phyloP scores from a whole-genome alignment of 2,797 vertebrate species.

The Crenuchus spilurus region DNA sequence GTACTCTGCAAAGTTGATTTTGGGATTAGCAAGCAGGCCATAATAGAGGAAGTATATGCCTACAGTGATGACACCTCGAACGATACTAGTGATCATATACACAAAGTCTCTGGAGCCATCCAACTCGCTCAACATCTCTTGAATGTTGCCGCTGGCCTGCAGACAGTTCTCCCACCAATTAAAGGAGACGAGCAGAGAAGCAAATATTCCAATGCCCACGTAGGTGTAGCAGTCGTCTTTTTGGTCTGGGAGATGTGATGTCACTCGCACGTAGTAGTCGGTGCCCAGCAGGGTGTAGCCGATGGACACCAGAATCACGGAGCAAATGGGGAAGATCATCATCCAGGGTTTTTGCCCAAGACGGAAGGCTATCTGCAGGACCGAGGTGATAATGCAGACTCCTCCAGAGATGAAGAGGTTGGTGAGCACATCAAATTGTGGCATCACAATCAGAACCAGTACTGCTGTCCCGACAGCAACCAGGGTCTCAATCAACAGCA shows the following conservation, averaged over 20 bases:
- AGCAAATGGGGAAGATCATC: constrained; percentile 79
- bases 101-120: constrained; percentile 76
- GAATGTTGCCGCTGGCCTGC: constrained; percentile 71
- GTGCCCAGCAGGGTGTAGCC: constrained; percentile 73
- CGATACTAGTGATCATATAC: constrained; percentile 74
- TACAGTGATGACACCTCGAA: constrained; percentile 67
- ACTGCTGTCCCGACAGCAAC: constrained; percentile 77
- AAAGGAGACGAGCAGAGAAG: constrained; percentile 74
- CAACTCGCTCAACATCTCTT: constrained; percentile 68
- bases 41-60: constrained; percentile 72
- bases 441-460: constrained; percentile 80
- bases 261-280: constrained; percentile 73
- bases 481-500: constrained; percentile 73
- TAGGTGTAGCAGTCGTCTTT: constrained; percentile 25
- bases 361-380: constrained; percentile 72
- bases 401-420: constrained; percentile 81
- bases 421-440: constrained; percentile 79
- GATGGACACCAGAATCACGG: constrained; percentile 61
- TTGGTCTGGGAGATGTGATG: constrained; percentile 59
- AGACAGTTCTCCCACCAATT: constrained; percentile 85
- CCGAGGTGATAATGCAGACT: constrained; percentile 74
- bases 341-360: constrained; percentile 74
- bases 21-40: constrained; percentile 32
- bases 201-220: constrained; percentile 72
- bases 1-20: constrained; percentile 63